phyloP scores from a whole-genome alignment of 2,797 vertebrate genomes.

The Ctenopoma kingsleyae region DNA sequence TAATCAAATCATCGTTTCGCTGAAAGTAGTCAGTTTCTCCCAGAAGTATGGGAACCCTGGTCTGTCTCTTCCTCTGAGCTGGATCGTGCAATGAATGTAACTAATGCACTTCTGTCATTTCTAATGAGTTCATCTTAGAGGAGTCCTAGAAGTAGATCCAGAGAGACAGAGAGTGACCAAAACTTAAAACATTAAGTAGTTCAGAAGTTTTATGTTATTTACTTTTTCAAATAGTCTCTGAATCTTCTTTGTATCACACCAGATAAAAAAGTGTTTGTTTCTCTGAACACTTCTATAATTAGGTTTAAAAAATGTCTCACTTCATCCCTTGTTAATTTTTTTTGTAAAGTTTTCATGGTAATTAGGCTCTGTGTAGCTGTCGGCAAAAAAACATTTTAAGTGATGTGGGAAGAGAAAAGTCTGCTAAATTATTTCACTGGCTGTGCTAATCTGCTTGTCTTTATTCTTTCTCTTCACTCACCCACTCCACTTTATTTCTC shows the following conservation, averaged over 20 bases:
- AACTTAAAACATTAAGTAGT: slow-evolving; percentile 10
- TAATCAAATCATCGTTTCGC: slow-evolving; percentile 68
- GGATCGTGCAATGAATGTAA: slow-evolving; percentile 37
- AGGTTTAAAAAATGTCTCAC: slow-evolving; percentile 35
- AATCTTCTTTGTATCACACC: not conserved
- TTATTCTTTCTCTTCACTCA: slow-evolving; percentile 1
- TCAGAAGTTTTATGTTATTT: not conserved
- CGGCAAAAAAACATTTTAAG: slow-evolving; percentile 13
- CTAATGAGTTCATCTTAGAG: slow-evolving; percentile 42
- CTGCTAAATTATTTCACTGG: slow-evolving; percentile 3
- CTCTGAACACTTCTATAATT: slow-evolving; percentile 20
- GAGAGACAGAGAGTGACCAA: slow-evolving; percentile 2
- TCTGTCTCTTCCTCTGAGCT: slow-evolving; percentile 21
- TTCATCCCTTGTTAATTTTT: slow-evolving; percentile 8
- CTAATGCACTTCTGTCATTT: slow-evolving; percentile 32
- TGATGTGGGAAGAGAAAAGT: too few species aligned
- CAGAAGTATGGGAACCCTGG: slow-evolving; percentile 26
- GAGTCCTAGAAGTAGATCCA: slow-evolving; percentile 30
- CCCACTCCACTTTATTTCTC: not conserved
- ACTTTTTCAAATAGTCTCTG: not conserved
- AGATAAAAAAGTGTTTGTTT: slow-evolving; percentile 24
- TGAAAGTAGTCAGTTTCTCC: slow-evolving; percentile 45
- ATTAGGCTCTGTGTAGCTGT: slow-evolving; percentile 25
- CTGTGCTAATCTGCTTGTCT: slow-evolving; percentile 3
- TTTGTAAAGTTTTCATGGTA: slow-evolving; percentile 21